Evolutionary conservation across 1,140 invertebrate genomes (phyloP).

Genomic region (Callitettix versicolor): DNA sequence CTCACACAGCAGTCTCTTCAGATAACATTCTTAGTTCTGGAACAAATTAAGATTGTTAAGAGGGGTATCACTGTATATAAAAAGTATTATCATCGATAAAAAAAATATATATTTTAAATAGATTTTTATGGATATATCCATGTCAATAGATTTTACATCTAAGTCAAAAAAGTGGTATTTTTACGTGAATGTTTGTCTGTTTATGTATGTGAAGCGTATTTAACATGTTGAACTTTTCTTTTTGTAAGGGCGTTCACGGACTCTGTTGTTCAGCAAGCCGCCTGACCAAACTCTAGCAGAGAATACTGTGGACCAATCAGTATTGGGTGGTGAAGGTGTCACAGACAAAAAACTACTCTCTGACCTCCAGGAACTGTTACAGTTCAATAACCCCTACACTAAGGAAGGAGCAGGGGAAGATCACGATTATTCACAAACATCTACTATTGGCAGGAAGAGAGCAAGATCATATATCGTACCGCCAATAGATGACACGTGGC

Average conservation of each 20-base stretch:
- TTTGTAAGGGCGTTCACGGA: conserved; percentile 37
- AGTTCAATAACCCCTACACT: conserved; percentile 31
- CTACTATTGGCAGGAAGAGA: conserved; percentile 13
- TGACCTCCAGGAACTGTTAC: conserved; percentile 35
- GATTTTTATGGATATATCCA: too few relatives aligned
- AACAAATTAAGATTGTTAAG: too few relatives aligned
- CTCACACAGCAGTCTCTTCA: too few relatives aligned
- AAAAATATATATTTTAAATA: too few relatives aligned
- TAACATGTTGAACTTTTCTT: too few relatives aligned
- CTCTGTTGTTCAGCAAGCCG: conserved; percentile 33
- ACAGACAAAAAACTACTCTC: conserved; percentile 29
- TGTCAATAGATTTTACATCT: too few relatives aligned
- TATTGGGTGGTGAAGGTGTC: conserved; percentile 14
- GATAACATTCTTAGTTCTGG: too few relatives aligned
- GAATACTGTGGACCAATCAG: conserved; percentile 12
- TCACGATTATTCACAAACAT: conserved; percentile 36
- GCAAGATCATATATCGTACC: conserved; percentile 31
- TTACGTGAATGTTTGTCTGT: too few relatives aligned
- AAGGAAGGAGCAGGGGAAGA: conserved; percentile 28
- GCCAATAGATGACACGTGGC: conserved; percentile 36
- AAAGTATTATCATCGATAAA: too few relatives aligned
- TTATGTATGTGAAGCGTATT: too few relatives aligned
- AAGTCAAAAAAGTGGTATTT: too few relatives aligned
- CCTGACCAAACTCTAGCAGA: conserved; percentile 13
- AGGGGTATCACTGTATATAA: too few relatives aligned